These are phyloP conservation scores for Xenopus petersii DNA, from an alignment of 2,797 vertebrate genomes.

Conservation along the genomic window DNA sequence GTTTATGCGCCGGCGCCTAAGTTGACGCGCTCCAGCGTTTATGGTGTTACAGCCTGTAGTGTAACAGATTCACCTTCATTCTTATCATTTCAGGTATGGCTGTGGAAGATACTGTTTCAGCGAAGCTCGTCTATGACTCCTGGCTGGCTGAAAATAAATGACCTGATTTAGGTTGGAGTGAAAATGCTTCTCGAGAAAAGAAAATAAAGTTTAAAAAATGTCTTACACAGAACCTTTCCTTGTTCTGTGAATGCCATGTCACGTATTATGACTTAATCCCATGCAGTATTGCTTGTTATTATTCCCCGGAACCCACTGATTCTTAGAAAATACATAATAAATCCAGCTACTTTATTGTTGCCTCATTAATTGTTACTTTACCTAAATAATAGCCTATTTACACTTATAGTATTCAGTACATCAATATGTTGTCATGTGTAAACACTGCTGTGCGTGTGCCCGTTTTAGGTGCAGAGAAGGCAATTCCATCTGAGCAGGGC, in stretches of 20 bases:
- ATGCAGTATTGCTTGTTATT: not conserved
- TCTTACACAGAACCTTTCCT: not conserved
- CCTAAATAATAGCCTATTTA: not conserved
- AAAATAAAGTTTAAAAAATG: not conserved
- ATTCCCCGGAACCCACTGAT: not conserved
- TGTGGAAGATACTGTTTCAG: slow-evolving; percentile 85
- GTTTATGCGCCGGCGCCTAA: no score
- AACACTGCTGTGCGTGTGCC: no score
- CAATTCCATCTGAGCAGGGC: no score
- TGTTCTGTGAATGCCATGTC: not conserved
- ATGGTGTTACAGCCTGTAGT: no score
- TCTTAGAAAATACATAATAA: not conserved
- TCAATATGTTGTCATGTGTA: not conserved
- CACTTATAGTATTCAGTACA: not conserved
- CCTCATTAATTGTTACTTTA: slow-evolving; percentile 13
- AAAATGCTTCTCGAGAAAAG: not conserved
- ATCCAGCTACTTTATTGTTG: not conserved
- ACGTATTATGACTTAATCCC: not conserved
- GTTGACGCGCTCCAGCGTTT: no score
- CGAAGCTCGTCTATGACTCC: slow-evolving; percentile 83
- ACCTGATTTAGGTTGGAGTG: not conserved
- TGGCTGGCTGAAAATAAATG: slow-evolving; percentile 61
- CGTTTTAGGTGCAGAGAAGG: no score
- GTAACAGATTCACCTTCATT: no score
- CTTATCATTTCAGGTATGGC: slow-evolving; percentile 79